Percentiles rank a stretch among this genome's conserved stretches.
These are phyloP conservation scores for Trematomus loennbergii DNA, from an alignment of 2,113 vertebrate genomes.

Conservation along the genomic window DNA sequence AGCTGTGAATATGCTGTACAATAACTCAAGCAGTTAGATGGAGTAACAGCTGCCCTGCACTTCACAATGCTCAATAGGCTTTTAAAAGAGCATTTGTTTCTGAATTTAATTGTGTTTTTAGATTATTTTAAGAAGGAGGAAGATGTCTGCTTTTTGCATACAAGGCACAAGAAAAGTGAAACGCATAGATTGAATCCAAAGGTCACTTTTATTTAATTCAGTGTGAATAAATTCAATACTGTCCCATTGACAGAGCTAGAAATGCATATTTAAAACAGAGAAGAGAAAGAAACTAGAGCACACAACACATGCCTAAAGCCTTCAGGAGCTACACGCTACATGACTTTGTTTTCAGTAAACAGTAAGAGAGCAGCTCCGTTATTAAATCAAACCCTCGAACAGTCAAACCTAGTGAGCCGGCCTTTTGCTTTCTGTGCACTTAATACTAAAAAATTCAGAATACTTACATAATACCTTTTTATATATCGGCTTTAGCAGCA, in stretches of 20 bases:
- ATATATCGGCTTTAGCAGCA: conserved; percentile 68
- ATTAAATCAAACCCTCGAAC: conserved; percentile 6
- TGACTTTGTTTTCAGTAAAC: conserved; percentile 41
- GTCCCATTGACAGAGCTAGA: conserved; percentile 43
- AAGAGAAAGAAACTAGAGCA: conserved; percentile 18
- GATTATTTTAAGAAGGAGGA: neutral
- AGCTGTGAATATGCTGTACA: conserved; percentile 16
- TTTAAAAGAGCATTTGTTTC: too few species aligned
- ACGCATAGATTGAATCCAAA: conserved; percentile 54
- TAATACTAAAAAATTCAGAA: conserved; percentile 58
- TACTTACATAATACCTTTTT: conserved; percentile 60
- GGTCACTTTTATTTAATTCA: conserved; percentile 82
- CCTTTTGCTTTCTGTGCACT: conserved; percentile 27
- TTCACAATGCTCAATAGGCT: neutral
- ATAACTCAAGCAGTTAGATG: neutral
- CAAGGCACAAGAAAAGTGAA: neutral
- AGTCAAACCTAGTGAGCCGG: conserved; percentile 18
- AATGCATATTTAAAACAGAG: conserved; percentile 38
- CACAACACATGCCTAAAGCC: conserved; percentile 19
- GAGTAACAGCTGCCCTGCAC: conserved; percentile 23
- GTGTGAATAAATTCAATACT: conserved; percentile 62
- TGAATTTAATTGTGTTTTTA: neutral
- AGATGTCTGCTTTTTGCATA: neutral
- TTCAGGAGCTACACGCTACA: conserved; percentile 23
- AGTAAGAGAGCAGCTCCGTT: conserved; percentile 2